Base-by-base conservation (phyloP, 2,888 invertebrate species). In the Drosophila neonasuta region DNA sequence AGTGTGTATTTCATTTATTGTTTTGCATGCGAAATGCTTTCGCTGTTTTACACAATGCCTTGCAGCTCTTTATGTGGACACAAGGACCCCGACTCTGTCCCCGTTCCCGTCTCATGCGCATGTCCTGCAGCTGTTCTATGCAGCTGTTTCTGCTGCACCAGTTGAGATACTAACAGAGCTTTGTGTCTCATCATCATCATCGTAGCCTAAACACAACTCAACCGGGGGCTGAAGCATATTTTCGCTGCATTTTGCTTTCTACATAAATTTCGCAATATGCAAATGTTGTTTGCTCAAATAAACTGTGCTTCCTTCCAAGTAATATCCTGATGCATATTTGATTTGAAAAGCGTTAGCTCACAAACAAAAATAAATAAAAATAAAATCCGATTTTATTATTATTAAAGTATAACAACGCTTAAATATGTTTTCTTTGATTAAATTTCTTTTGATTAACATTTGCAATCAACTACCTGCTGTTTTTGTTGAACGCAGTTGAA, bases 11-110 rank as follows among this genome's bases (percentile, higher is more conserved):
- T 39, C 46, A 58, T 69, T 75, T 36, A 11, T 67, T 68, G 48
- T 41, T 41, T 41, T 75, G 82, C 82, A 80, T 80, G 86, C 63
- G 10, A 68, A 61, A 48, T 57, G 63, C 73, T 66, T 59, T 68
- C 36, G 46, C 54, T 61, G 67, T 67, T 58, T n/a, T 54, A 46
- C 17, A 67, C 58, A 50, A 56, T 63, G 24, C 46, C 46, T 36
- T 55, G n/a, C 32, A 34, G 48, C 49, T 34, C 45, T 52, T 29
- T 6, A 10, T 34, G 39, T 34, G 39, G 30, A 58, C 51, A 51
- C 44, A 42, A 50, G 51, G 8, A 34, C 17, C 17, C 36, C 11
- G 6, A 6, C 24, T 24, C 24, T 1, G 24, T 24, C 24, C 24
- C 6, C 24, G 6, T 24, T 2, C 24, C 6, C 24, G 24, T 24